Conservation (phyloP, 2,888 invertebrate genomes). For the Hedychridium roseum region DNA sequence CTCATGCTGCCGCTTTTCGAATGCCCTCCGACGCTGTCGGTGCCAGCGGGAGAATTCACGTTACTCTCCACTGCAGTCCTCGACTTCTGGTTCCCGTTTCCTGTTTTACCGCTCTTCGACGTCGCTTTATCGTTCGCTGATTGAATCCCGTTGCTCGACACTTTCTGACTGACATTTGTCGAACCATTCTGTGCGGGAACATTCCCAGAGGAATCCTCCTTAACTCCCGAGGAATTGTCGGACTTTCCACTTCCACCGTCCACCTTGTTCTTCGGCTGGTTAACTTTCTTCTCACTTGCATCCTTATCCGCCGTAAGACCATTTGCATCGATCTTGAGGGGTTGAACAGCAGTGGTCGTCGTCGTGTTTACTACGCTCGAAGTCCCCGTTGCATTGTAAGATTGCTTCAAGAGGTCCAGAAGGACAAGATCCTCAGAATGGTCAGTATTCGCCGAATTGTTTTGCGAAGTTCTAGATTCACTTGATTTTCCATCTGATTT, state of each 20-base stretch:
- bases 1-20: slow-evolving; percentile 22
- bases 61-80: slow-evolving; percentile 16
- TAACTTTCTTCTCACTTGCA: slow-evolving; percentile 11
- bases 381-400: slow-evolving; percentile 47
- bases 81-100: slow-evolving; percentile 3
- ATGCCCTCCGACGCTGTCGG: slow-evolving; percentile 6
- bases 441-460: not conserved
- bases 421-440: slow-evolving; percentile 34
- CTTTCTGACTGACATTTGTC: not conserved
- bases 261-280: slow-evolving; percentile 3
- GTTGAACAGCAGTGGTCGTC: slow-evolving; percentile 57
- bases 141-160: not conserved
- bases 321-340: slow-evolving; percentile 53
- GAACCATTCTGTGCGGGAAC: not conserved
- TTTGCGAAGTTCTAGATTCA: slow-evolving; percentile 14
- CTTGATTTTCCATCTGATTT: slow-evolving; percentile 15
- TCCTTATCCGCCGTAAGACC: slow-evolving; percentile 40
- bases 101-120: slow-evolving; percentile 9
- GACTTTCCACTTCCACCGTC: slow-evolving; percentile 7
- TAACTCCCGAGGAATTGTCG: slow-evolving; percentile 15
- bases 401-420: slow-evolving; percentile 50
- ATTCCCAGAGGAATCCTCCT: slow-evolving; percentile 17
- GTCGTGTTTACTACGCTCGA: slow-evolving; percentile 59
- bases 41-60: slow-evolving; percentile 21
- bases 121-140: not conserved